A percentile compares a stretch with the other conserved stretches of the same genome.
phyloP scores from a whole-genome alignment of 2,797 vertebrate species.

The Crenuchus spilurus region DNA sequence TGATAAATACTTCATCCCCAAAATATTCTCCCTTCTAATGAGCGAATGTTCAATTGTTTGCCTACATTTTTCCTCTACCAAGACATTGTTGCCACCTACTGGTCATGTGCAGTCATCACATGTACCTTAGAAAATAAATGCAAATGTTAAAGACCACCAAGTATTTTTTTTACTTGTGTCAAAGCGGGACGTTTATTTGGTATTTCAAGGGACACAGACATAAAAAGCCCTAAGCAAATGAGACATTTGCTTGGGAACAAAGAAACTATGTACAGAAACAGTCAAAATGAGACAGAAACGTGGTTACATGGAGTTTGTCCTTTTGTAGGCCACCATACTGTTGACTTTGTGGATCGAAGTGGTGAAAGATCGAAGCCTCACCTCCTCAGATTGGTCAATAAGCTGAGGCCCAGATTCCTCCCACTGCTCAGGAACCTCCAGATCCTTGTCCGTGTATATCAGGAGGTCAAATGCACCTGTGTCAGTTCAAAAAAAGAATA shows the following conservation, averaged over 20 bases:
- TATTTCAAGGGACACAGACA: conserved; percentile 26
- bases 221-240: conserved; percentile 44
- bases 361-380: conserved; percentile 92
- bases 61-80: not conserved
- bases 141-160: not conserved
- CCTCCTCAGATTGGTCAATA: conserved; percentile 91
- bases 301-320: conserved; percentile 72
- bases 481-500: not conserved
- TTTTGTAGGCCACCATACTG: conserved; percentile 91
- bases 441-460: conserved; percentile 94
- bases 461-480: conserved; percentile 95
- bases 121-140: not conserved
- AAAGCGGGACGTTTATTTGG: conserved; percentile 40
- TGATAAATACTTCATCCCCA: too few relatives aligned
- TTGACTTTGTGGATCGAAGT: conserved; percentile 97
- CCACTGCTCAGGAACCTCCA: conserved; percentile 92
- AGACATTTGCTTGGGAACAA: conserved; percentile 3
- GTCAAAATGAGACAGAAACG: not conserved
- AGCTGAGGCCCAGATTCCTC: conserved; percentile 95
- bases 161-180: not conserved
- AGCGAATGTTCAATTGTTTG: not conserved
- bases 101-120: conserved; percentile 8
- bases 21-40: too few relatives aligned
- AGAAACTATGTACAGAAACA: conserved; percentile 50
- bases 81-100: conserved; percentile 1